Base-by-base conservation (phyloP, 2,888 invertebrate species). In the Dioctria rufipes region DNA sequence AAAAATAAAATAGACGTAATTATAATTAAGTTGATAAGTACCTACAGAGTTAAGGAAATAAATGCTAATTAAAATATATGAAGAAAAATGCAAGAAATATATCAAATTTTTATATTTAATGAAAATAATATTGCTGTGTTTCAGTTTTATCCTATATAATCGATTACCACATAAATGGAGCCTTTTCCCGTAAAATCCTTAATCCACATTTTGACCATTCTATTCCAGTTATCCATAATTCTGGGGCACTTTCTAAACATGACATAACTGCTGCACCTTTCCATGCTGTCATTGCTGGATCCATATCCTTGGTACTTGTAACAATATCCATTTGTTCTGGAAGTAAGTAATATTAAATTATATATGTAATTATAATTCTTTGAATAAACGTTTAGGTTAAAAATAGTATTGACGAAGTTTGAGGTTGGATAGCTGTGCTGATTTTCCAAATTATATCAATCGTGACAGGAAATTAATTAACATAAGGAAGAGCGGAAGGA, bases 261-360 rank as follows among this genome's bases (percentile, higher is more conserved):
- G 97, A 96, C 92, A 98, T 93, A 8, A 98, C 95, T 0, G 97
- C 95, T 0, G 97, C 98, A 0, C 98, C 98, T 88, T 98, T 98
- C 98, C 98, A 98, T 0, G 95, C 92, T 9, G 96, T 95, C 90
- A 95, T 94, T 2, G 95, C 93, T 0, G 97, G 95, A 88, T 98
- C 97, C 91, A 97, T 95, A 85, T 98, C 98, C 88, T 97, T 96
- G 0, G 96, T 96, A 83, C 95, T 93, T 0, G 95, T 96, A 65
- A 97, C 95, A 80, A 98, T 96, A 88, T 98, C 98, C 85, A 96
- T 89, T 89, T 95, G 94, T 86, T 96, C 94, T 90, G 88, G 82
- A 78, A 86, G 84, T 80, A 25, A 25, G 25, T 25, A 25, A 25
- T 25, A 25, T 25, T 25, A 25, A 25, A 25, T 25, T 25, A 25